These are phyloP conservation scores for Macaria liturata DNA, from an alignment of 2,888 invertebrate genomes.

Conservation along the genomic window DNA sequence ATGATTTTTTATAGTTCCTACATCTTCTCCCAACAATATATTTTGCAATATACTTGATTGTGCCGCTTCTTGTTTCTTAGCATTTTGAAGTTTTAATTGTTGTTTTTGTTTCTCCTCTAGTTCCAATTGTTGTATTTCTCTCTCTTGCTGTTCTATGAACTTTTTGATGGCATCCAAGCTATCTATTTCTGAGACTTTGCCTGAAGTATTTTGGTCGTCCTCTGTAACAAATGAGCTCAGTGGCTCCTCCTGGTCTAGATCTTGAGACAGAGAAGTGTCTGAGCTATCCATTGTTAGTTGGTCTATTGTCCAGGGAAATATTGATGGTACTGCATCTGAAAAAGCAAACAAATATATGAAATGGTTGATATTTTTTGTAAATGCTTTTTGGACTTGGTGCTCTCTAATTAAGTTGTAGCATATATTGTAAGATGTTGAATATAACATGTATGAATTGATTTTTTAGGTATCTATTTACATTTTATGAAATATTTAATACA, in stretches of 20 bases:
- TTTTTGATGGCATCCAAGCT: constrained; percentile 70
- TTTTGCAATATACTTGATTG: background rate
- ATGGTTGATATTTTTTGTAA: background rate
- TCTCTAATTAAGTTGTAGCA: too few species aligned
- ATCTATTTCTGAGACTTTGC: constrained; percentile 60
- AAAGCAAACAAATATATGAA: constrained; percentile 24
- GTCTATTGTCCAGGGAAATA: constrained; percentile 84
- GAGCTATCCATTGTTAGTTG: constrained; percentile 41
- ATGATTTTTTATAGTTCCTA: constrained; percentile 1
- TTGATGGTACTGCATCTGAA: constrained; percentile 87
- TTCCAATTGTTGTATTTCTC: constrained; percentile 38
- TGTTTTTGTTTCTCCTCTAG: constrained; percentile 3
- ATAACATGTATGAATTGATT: too few species aligned
- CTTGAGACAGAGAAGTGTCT: constrained; percentile 2
- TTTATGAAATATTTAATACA: too few species aligned
- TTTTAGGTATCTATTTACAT: too few species aligned
- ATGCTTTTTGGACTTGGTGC: too few species aligned
- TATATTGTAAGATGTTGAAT: too few species aligned
- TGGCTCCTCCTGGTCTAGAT: constrained; percentile 6
- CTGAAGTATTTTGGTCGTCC: constrained; percentile 34
- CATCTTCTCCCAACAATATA: constrained; percentile 2
- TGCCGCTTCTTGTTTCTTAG: constrained; percentile 4
- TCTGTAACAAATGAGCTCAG: constrained; percentile 7
- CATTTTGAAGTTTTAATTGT: constrained; percentile 31
- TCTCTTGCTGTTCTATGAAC: constrained; percentile 67